phyloP scores from a whole-genome alignment of 2,113 vertebrate genomes.

The Pygoscelis adeliae region DNA sequence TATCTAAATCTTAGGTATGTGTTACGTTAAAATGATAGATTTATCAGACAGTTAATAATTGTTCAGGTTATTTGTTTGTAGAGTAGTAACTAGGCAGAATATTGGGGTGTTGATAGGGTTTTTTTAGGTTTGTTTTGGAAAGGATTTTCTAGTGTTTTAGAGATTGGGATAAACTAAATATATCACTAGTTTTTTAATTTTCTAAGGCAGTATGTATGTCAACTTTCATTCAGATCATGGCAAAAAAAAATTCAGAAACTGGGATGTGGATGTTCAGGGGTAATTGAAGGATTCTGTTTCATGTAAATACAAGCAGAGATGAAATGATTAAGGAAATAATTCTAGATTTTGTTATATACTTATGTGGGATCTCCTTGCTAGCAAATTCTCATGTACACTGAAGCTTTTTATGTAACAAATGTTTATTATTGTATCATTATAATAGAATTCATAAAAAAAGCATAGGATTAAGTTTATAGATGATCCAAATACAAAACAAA shows the following conservation, averaged over 20 bases:
- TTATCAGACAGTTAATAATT: background rate
- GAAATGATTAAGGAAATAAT: background rate
- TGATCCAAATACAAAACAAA: background rate
- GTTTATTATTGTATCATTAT: background rate
- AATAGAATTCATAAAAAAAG: background rate
- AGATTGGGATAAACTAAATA: background rate
- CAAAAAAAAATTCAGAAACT: background rate
- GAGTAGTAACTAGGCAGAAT: background rate
- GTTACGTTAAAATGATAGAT: background rate
- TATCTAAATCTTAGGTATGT: background rate
- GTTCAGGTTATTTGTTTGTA: background rate
- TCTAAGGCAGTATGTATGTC: background rate
- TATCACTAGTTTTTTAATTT: background rate
- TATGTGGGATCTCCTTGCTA: background rate
- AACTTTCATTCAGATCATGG: background rate
- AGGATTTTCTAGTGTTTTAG: background rate
- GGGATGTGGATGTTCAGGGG: background rate
- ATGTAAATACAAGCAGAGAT: background rate
- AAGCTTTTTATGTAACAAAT: background rate
- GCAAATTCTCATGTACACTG: background rate
- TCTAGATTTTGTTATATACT: background rate
- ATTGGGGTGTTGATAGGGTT: accelerated
- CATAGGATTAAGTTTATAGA: background rate
- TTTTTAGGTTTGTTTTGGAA: background rate
- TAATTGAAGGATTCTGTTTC: background rate